Base-by-base conservation (phyloP, 2,797 vertebrate species). In the Apodemus agrarius region DNA sequence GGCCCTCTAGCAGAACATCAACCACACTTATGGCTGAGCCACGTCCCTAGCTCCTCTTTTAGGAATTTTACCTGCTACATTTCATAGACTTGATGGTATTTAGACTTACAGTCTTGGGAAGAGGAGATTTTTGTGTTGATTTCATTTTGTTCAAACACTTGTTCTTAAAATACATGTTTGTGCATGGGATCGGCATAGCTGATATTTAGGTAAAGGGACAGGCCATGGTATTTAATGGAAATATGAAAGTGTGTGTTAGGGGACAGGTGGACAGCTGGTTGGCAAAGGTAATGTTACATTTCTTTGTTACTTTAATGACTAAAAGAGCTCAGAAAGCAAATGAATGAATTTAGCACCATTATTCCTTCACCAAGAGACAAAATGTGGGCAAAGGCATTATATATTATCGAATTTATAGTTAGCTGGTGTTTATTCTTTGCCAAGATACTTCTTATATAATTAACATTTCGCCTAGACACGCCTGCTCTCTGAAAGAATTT, bases 301-400 rank as follows among this genome's bases (percentile, higher is more conserved):
- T 59, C 3, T 95, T 91, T 49, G 4, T 74, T 90, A 72, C 37
- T 67, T 81, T 76, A 92, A 85, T 80, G 26, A 89, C 34, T 83
- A 86, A 95, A 88, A 46, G 67, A 90, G 1, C 22, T 74, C 34
- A 90, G n/a, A 34, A 84, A 57, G 75, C 0, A 90, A 79, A 89
- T 54, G 37, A 93, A 57, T 9, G 11, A 74, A 93, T 72, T 96
- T 93, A 87, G 22, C 40, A 90, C 31, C 29, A 82, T 79, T 26
- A 81, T 26, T 3, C 29, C 40, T 92, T 89, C 46, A 57, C 92
- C 59, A 82, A 79, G 37, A 95, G 96, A 93, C 54, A 90, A 65
- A 90, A 89, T 61, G 1, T n/a, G 19, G 16, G 21, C n/a, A 17
- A 81, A 93, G 11, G 1, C 13, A 31, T 81, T 61, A 37, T 54